phyloP scores from a whole-genome alignment of 2,113 vertebrate genomes.

The Tamias sibiricus region DNA sequence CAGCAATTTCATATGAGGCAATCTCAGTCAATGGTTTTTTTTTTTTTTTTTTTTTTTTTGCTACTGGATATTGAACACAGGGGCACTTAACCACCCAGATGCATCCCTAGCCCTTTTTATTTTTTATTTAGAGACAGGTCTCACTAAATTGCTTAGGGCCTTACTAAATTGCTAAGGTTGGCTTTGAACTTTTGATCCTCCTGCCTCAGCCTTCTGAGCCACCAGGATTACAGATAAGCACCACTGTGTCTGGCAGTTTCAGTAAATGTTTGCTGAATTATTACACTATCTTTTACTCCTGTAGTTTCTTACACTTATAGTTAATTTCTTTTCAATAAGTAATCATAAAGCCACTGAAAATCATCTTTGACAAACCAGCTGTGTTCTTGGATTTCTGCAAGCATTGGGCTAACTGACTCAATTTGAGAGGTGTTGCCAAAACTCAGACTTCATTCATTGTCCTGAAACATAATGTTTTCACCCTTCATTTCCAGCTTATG shows the following conservation, averaged over 20 bases:
- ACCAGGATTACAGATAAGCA: no score
- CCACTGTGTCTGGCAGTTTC: no score
- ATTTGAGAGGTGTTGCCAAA: not conserved
- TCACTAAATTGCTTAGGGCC: no score
- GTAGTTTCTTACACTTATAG: not conserved
- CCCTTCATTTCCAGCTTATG: not conserved
- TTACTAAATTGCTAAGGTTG: no score
- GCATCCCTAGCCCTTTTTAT: no score
- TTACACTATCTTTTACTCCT: not conserved
- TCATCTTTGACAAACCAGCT: not conserved
- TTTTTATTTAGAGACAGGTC: no score
- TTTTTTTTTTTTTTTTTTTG: no score
- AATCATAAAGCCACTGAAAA: slow-evolving; percentile 41
- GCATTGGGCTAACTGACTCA: not conserved
- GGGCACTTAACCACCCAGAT: no score
- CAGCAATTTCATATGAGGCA: not conserved
- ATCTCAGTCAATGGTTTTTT: not conserved
- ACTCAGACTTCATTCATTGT: not conserved
- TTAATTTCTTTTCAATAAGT: not conserved
- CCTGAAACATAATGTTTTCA: not conserved
- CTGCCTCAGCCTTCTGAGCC: no score
- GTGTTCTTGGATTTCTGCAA: slow-evolving; percentile 37
- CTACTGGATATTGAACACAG: no score
- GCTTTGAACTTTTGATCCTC: no score
- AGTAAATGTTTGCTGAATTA: slow-evolving; percentile 9